Evolutionary conservation across 30 jellyfish, hydroid and myxozoan species (phyloP), one percentile per base, ranked within the genome.

Genomic region (Morbakka virulenta): DNA sequence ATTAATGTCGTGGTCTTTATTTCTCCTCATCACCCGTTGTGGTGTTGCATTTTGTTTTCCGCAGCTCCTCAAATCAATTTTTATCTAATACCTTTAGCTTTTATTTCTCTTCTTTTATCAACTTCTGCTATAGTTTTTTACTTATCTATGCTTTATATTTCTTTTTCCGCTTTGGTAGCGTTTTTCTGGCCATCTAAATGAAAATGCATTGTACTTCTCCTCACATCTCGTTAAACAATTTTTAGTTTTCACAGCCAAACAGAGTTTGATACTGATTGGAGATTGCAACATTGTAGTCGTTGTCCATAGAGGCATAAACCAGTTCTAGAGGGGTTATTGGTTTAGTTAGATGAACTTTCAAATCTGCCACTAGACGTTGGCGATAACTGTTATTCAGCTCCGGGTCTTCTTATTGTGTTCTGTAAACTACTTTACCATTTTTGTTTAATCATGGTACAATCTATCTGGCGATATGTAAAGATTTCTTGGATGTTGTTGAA

Each of bases 161-260:
- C 57, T 41, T 76, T 17, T n/a, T 36, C 52, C 50, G 48, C 84
- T 72, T 72, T 27, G 1, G n/a, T 17, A 72, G 32, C 30, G 62
- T 78, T 1, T 78, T 36, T 65, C 48, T 64, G 3, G 89, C 89
- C 1, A 67, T 28, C 9, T 35, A 25, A 26, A 78, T 36, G 35
- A 41, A 4, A 70, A 47, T 47, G 20, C 48, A 1, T 28, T 78
- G 52, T 27, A 62, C 83, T 14, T 36, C 79, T 0, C 65, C 31
- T 74, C 89, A 78, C 23, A 64, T 50, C 27, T 41, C 89, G 13
- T 78, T n/a, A 0, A 72, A 47, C 3, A 74, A 0, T 49, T 64
- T 78, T 22, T 76, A 69, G 27, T 76, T 74, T 17, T 65, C 81
- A 21, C 74, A 36, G 3, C 24, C 36, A 11, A 64, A 31, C 0